Base-by-base conservation (phyloP, 2,888 invertebrate species). In the Eristalis arbustorum region DNA sequence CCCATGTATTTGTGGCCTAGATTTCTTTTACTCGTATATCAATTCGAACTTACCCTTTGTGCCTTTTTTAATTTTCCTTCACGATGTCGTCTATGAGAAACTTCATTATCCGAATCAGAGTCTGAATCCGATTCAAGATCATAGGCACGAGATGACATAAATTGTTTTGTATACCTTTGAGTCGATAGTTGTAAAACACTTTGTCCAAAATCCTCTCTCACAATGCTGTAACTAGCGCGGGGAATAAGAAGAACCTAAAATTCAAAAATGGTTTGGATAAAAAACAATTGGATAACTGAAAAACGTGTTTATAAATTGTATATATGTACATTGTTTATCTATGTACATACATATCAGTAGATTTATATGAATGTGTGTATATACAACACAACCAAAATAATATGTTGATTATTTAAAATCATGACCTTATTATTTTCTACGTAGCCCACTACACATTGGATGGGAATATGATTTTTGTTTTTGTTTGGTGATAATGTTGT, bases 111-210 rank as follows among this genome's bases (percentile, higher is more conserved):
- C 10, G 81, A 81, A 22, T 85, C 84, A 11, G 81, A 81, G 31
- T 85, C 84, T 63, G 84, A 79, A 75, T 84, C 84, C 13, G 84
- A 77, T 31, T 85, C 84, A 37, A 85, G 67, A 40, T 85, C 84
- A 23, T 81, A 77, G 11, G 81, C 76, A 8, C 34, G 80, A 8
- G 76, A 76, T 63, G 81, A 40, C 40, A 72, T 76, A 67, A 49
- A 31, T 28, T 14, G 67, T 28, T 73, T 81, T 28, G 69, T 59
- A 56, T 81, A 76, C 18, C 56, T 34, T 22, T 73, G 63, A 13
- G 25, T 57, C 23, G 80, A 25, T 14, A 57, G 5, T 6, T 66
- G 40, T 3, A 61, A 23, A 13, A n/a, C 34, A 6, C 66, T 59
- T 34, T 25, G 14, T 23, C 49, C 40, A 8, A 67, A 31, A 82